Conservation (phyloP, 2,888 invertebrate genomes). For the Drosophila testacea region DNA sequence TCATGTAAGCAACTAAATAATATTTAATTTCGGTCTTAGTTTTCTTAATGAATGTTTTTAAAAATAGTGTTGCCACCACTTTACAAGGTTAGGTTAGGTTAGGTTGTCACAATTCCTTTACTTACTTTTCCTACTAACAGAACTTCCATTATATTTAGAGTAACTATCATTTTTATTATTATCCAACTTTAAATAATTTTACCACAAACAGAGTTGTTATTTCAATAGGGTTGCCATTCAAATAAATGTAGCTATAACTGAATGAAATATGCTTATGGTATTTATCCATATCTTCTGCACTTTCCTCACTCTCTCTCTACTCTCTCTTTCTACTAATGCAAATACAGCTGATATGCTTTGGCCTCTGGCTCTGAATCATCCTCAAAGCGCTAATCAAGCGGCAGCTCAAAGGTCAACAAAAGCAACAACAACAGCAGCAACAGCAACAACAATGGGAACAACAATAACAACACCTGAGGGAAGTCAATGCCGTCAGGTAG, state of each 20-base stretch:
- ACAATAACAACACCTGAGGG: constrained; percentile 20
- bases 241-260: constrained; percentile 1
- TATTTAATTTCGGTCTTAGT: too few relatives aligned
- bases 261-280: background rate
- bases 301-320: background rate
- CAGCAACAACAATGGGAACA: background rate
- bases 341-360: constrained; percentile 35
- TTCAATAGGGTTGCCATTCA: constrained; percentile 6
- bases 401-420: constrained; percentile 39
- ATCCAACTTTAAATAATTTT: too few relatives aligned
- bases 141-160: too few relatives aligned
- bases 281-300: background rate
- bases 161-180: too few relatives aligned
- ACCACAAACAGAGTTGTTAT: background rate
- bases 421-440: constrained; percentile 4
- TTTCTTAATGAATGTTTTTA: too few relatives aligned
- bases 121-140: too few relatives aligned
- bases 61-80: background rate
- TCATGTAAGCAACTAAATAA: too few relatives aligned
- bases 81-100: too few relatives aligned
- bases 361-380: constrained; percentile 37
- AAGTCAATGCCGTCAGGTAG: constrained; percentile 46
- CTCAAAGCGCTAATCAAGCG: constrained; percentile 50
- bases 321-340: constrained; percentile 29
- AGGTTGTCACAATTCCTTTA: too few relatives aligned